These are phyloP conservation scores for Scaptomyza polygonia DNA, from an alignment of 2,888 invertebrate species.

Conservation along the genomic window DNA sequence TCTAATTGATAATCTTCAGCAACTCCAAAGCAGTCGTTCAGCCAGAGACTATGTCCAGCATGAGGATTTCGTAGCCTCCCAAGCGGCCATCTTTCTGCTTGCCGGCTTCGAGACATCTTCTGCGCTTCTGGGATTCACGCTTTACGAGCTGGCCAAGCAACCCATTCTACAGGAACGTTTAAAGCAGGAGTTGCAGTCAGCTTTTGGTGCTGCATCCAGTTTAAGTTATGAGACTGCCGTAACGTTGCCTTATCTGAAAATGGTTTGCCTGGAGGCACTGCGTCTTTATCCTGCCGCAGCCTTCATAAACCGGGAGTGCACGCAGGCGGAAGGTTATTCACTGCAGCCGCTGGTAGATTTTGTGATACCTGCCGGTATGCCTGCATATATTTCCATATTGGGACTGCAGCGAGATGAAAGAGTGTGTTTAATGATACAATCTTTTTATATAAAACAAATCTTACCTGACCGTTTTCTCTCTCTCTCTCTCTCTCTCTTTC, in stretches of 20 bases:
- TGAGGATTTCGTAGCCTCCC: conserved; percentile 78
- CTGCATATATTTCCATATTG: conserved; percentile 79
- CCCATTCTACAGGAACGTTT: conserved; percentile 82
- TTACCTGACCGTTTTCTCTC: background rate
- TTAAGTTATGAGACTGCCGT: conserved; percentile 82
- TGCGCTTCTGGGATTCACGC: conserved; percentile 83
- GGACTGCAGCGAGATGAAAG: conserved; percentile 81
- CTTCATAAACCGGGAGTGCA: conserved; percentile 82
- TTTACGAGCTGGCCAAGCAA: conserved; percentile 83
- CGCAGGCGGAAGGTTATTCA: conserved; percentile 59
- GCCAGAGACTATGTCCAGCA: conserved; percentile 59
- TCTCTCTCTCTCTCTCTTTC: conserved; percentile 1
- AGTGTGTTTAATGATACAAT: conserved; percentile 43
- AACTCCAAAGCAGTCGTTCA: conserved; percentile 69
- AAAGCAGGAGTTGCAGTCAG: conserved; percentile 81
- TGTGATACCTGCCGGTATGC: conserved; percentile 80
- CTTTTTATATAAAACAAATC: background rate
- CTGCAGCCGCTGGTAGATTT: conserved; percentile 71
- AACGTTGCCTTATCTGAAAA: conserved; percentile 83
- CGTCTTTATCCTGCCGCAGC: conserved; percentile 82
- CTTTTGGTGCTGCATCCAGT: conserved; percentile 36
- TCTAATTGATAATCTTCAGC: conserved; percentile 84
- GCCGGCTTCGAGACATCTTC: conserved; percentile 83
- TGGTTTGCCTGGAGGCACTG: conserved; percentile 82
- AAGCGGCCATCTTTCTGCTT: conserved; percentile 80